Base-by-base conservation (phyloP, 2,888 invertebrate species). In the Calameuta idolon region DNA sequence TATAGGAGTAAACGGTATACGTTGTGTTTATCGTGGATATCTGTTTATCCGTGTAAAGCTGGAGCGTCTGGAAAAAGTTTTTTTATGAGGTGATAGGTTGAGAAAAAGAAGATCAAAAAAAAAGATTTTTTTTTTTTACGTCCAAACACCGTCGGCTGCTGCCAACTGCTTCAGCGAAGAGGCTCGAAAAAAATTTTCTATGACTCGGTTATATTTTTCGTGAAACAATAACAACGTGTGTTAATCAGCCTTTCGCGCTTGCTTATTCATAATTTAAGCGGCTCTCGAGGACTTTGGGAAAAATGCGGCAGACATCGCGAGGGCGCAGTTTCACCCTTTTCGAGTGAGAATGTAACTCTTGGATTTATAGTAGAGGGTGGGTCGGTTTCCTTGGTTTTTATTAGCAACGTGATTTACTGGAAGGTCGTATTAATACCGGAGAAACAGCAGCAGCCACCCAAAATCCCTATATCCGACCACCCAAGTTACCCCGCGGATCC, bases 171-270 rank as follows among this genome's bases (percentile, higher is more conserved):
- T 75, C 77, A 75, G 78, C 73, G 76, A 79, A 75, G 75, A 74
- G 71, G 76, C 69, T 55, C 55, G 9, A 5, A 55, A 9, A 9
- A 23, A 23, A 23, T 23, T 23, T 23, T 23, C 23, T 55, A 23
- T 23, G 55, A 23, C 55, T 55, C 9, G 55, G 55, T 55, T 23
- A 80, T 77, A 77, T 78, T 79, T 79, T 74, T 69, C n/a, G 75
- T 84, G 85, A 88, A 88, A 88, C 87, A 88, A 88, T 88, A 85
- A 85, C 85, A 82, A 79, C 80, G 80, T 78, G 83, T 86, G 86
- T 89, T 88, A 88, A 88, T 89, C 87, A 88, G 85, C 80, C 83
- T 84, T 86, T 87, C 84, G 85, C 86, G 84, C 82, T 80, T 82
- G 79, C 75, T 84, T 82, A 81, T 80, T 81, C 83, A 81, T 81